Evolutionary conservation across 2,888 invertebrate species (phyloP).

Genomic region (Hyalella azteca): DNA sequence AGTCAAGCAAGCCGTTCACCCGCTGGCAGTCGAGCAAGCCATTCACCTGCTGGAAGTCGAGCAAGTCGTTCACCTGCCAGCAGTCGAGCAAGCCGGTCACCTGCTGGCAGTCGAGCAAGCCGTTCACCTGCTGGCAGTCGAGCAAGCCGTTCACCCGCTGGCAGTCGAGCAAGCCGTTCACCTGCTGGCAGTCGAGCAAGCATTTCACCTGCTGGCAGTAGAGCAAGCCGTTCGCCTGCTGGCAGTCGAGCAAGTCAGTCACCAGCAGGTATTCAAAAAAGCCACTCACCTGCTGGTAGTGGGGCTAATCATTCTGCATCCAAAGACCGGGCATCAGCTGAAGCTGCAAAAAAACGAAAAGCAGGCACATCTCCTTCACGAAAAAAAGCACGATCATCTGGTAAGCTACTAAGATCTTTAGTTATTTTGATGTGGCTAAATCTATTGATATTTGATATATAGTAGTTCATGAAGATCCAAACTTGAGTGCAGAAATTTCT

Average conservation of each 20-base stretch:
- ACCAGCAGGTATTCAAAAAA: conserved; percentile 24
- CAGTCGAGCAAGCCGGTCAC: conserved; percentile 19
- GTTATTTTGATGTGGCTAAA: too few relatives aligned
- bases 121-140: conserved; percentile 29
- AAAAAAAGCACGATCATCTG: not conserved
- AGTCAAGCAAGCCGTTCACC: not conserved
- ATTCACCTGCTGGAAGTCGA: conserved; percentile 26
- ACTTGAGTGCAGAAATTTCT: not conserved
- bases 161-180: not conserved
- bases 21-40: not conserved
- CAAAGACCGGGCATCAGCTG: not conserved
- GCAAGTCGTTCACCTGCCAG: conserved; percentile 37
- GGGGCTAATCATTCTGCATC: not conserved
- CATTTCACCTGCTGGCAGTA: conserved; percentile 21
- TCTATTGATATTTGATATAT: not conserved
- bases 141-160: conserved; percentile 39
- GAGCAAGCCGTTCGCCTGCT: conserved; percentile 23
- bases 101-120: conserved; percentile 41
- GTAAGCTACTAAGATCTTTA: too few relatives aligned
- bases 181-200: conserved; percentile 35
- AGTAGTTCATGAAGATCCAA: not conserved
- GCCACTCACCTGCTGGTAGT: conserved; percentile 25
- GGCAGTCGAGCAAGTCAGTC: conserved; percentile 34
- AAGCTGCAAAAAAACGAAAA: not conserved
- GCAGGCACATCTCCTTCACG: not conserved